Evolutionary conservation across 2,888 invertebrate species (phyloP).

Genomic region (Pediacus dermestoides): DNA sequence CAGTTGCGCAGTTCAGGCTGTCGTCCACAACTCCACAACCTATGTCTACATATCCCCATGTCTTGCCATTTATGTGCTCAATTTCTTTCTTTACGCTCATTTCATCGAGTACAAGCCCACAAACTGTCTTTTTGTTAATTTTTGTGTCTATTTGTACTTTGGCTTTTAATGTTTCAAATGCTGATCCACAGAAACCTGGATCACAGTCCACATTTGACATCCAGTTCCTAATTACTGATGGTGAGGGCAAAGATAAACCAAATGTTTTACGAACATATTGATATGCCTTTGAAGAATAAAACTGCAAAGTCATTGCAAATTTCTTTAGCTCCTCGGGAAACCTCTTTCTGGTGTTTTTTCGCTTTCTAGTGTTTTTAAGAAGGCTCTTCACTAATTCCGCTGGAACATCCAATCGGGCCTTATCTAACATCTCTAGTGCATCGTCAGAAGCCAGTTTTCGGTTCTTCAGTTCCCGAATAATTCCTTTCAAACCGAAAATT

Average conservation of each 20-base stretch:
- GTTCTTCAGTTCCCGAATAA: no score
- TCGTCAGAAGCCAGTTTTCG: no score
- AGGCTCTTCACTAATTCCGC: no score
- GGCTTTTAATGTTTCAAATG: slow-evolving; percentile 10
- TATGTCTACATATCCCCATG: slow-evolving; percentile 22
- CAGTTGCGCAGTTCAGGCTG: slow-evolving; percentile 19
- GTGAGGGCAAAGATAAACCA: slow-evolving; percentile 12
- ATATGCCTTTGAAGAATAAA: slow-evolving; percentile 19
- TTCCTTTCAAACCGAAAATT: no score
- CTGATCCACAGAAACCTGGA: slow-evolving; percentile 8
- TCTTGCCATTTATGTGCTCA: slow-evolving; percentile 19
- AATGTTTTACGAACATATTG: slow-evolving; percentile 16
- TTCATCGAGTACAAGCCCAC: slow-evolving; percentile 24
- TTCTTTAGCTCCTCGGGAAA: no score
- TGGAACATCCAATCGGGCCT: no score
- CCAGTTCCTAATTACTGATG: slow-evolving; percentile 15
- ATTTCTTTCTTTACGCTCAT: slow-evolving; percentile 26
- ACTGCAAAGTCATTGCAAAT: slow-evolving; percentile 17
- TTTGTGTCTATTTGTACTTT: slow-evolving; percentile 11
- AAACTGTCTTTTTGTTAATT: slow-evolving; percentile 11
- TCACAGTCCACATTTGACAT: slow-evolving; percentile 7
- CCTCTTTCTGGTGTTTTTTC: no score
- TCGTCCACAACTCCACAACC: slow-evolving; percentile 15
- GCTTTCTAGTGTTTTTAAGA: no score
- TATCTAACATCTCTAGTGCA: no score